Evolutionary conservation across 2,113 vertebrate species (phyloP).

Genomic region (Aegotheles bennettii): DNA sequence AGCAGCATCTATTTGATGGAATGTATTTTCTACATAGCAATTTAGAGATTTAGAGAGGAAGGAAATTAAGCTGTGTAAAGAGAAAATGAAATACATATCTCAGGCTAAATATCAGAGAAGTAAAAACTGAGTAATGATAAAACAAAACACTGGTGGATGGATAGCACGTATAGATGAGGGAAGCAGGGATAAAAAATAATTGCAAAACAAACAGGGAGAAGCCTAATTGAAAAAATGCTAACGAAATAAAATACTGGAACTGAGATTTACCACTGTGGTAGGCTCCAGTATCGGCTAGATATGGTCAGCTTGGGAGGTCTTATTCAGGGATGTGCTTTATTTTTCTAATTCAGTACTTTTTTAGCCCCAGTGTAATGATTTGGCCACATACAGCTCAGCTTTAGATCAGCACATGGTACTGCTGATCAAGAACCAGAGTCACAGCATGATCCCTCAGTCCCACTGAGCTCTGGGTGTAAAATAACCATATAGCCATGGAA

Average conservation of each 20-base stretch:
- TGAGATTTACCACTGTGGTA: not conserved
- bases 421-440: not conserved
- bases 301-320: not conserved
- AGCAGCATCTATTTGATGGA: not conserved
- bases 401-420: not conserved
- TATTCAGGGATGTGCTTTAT: not conserved
- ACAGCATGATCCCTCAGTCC: not conserved
- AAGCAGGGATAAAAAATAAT: not conserved
- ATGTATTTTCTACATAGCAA: not conserved
- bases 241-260: not conserved
- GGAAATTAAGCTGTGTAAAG: not conserved
- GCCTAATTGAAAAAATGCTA: not conserved
- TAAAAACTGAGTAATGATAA: not conserved
- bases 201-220: not conserved
- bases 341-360: not conserved
- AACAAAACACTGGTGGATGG: not conserved
- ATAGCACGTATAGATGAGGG: not conserved
- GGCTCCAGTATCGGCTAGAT: not conserved
- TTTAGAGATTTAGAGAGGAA: slow-evolving; percentile 33
- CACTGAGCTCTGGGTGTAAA: not conserved
- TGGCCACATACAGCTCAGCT: fast-evolving
- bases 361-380: not conserved
- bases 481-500: not conserved
- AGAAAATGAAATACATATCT: not conserved
- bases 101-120: not conserved